Evolutionary conservation across 2,888 invertebrate genomes (phyloP).

Genomic region (Callyntrura guangdongensis): DNA sequence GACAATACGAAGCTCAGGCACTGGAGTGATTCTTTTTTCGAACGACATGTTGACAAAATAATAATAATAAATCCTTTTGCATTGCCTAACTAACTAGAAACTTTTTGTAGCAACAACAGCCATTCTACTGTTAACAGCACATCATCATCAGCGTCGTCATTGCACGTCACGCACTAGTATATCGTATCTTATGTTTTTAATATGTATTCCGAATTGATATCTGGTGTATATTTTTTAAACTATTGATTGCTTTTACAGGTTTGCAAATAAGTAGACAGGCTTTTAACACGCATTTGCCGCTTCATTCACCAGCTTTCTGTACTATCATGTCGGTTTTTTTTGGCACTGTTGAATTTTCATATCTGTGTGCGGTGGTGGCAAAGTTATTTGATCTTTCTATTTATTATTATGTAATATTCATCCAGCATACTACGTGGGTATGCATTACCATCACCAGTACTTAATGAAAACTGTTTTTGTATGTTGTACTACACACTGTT

Average conservation of each 20-base stretch:
- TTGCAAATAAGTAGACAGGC: not conserved
- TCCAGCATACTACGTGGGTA: not conserved
- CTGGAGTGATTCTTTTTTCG: constrained; percentile 79
- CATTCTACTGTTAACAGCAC: constrained; percentile 34
- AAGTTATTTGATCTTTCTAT: constrained; percentile 2
- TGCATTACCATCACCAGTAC: not conserved
- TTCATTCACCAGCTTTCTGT: not conserved
- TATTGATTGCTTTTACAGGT: not conserved
- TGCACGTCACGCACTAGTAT: not conserved
- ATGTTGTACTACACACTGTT: constrained; percentile 17
- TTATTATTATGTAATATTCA: not conserved
- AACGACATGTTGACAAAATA: constrained; percentile 63
- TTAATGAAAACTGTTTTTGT: not conserved
- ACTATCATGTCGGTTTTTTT: not conserved
- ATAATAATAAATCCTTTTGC: constrained; percentile 53
- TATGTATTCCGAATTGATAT: not conserved
- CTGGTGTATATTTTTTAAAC: not conserved
- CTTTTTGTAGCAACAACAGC: constrained; percentile 30
- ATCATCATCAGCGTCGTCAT: not conserved
- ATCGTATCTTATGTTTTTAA: not conserved
- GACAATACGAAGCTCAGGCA: constrained; percentile 79
- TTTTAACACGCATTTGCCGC: not conserved
- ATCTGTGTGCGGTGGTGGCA: not conserved
- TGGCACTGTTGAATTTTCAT: not conserved
- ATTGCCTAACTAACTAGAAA: constrained; percentile 31